Percentiles rank a stretch among this genome's conserved stretches.
Conservation (phyloP, 2,888 invertebrate genomes). For the Saturnia pavonia region DNA sequence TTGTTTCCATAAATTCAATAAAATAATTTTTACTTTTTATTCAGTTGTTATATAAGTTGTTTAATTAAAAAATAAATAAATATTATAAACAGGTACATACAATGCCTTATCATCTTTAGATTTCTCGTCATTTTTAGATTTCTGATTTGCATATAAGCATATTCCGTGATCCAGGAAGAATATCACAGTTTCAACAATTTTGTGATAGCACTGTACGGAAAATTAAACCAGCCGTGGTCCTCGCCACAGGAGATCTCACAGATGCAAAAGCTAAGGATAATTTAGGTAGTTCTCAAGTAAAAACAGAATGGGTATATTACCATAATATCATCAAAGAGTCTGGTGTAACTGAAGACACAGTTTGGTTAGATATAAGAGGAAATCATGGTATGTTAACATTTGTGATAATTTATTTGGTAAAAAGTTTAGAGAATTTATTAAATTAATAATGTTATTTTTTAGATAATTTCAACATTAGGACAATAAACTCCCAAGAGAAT, state of each 20-base stretch:
- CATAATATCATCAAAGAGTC: conserved; percentile 85
- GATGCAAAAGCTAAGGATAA: conserved; percentile 91
- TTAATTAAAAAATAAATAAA: not conserved
- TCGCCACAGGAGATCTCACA: conserved; percentile 94
- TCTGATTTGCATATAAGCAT: conserved; percentile 95
- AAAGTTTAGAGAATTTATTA: conserved; percentile 19
- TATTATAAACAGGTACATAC: not conserved
- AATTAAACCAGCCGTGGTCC: conserved; percentile 88
- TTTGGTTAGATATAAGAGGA: conserved; percentile 95
- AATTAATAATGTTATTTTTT: conserved; percentile 50
- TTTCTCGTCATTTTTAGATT: conserved; percentile 79
- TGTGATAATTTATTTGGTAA: not conserved
- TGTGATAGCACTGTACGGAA: conserved; percentile 87
- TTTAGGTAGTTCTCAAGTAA: conserved; percentile 90
- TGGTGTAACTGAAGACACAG: conserved; percentile 84
- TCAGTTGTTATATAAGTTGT: not conserved
- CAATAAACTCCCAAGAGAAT: conserved; percentile 86
- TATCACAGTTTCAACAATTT: conserved; percentile 90
- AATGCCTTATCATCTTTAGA: not conserved
- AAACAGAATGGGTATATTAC: conserved; percentile 92
- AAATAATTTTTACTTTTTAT: not conserved
- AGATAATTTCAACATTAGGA: conserved; percentile 95
- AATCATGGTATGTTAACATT: conserved; percentile 87
- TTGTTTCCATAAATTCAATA: not conserved
- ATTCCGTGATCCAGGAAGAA: conserved; percentile 88